Base-by-base conservation (phyloP, 2,888 invertebrate species). In the Brachylomia viminalis region DNA sequence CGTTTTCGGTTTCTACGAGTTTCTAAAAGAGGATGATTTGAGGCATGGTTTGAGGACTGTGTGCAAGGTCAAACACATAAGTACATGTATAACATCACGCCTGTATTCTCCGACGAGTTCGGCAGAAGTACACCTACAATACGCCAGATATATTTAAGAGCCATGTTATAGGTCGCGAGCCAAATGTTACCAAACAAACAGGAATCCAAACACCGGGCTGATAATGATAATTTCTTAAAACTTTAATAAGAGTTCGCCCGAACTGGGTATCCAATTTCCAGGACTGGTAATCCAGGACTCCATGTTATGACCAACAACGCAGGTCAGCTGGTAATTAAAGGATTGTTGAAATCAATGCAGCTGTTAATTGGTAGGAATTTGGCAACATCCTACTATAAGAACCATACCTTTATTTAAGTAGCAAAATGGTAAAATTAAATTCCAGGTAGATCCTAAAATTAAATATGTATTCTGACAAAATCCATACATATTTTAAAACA, bases 401-500 rank as follows among this genome's bases (percentile, higher is more conserved):
- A 42, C n/a, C 27, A n/a, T 30, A 47, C 27, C 47, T 13, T 47
- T 13, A 67, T 33, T 0, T 15, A 75, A 30, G 30, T 47, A 15
- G 1, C 15, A 42, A 49, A 56, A 15, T 0, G 11, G 8, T 56
- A 0, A 5, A 62, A 72, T 42, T 72, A 64, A 49, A 72, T 72
- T 38, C 56, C 56, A 77, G 30, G 20, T 33, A 8, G 1, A 72
- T 33, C 27, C 49, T 72, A 33, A 72, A 77, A 77, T 47, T 62
- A 77, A 78, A 59, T 79, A 56, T 15, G 7, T 15, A 78, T 59
- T 52, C 52, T 10, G n/a, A 23, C 20, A 56, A 80, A 79, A 72
- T 52, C 79, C 64, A 17, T 78, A 72, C 59, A 42, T 64, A 38
- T n/a, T 54, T 75, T 75, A 80, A 58, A 75, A 75, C 52, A 75